phyloP scores from a whole-genome alignment of 2,113 vertebrate species.

The Willisornis vidua region DNA sequence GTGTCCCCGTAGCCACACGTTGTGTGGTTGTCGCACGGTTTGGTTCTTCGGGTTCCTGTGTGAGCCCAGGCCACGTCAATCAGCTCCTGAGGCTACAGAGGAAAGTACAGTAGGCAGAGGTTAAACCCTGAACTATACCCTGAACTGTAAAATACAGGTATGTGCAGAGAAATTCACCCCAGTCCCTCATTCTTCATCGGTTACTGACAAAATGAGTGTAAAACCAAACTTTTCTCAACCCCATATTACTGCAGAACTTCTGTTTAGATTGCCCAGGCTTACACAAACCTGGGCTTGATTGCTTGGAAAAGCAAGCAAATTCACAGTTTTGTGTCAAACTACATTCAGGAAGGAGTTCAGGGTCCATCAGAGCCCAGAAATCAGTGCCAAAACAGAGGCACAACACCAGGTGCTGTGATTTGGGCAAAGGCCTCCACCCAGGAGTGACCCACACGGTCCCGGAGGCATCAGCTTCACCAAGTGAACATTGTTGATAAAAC shows the following conservation, averaged over 20 bases:
- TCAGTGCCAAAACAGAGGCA: background rate
- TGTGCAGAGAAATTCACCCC: background rate
- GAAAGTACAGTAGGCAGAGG: background rate
- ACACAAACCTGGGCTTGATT: background rate
- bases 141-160: background rate
- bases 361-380: background rate
- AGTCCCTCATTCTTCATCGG: background rate
- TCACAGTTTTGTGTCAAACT: background rate
- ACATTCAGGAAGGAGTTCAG: background rate
- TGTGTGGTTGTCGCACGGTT: background rate
- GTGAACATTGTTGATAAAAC: background rate
- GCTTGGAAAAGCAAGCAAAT: background rate
- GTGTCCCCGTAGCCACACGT: background rate
- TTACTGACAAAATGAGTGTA: background rate
- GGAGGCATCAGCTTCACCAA: background rate
- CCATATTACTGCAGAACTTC: background rate
- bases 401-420: background rate
- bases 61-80: background rate
- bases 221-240: background rate
- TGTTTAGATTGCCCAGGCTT: background rate
- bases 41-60: background rate
- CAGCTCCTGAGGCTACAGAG: background rate
- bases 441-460: background rate
- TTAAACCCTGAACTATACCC: background rate
- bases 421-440: background rate